phyloP scores from a whole-genome alignment of 2,113 vertebrate genomes.

The Poecilia latipinna region DNA sequence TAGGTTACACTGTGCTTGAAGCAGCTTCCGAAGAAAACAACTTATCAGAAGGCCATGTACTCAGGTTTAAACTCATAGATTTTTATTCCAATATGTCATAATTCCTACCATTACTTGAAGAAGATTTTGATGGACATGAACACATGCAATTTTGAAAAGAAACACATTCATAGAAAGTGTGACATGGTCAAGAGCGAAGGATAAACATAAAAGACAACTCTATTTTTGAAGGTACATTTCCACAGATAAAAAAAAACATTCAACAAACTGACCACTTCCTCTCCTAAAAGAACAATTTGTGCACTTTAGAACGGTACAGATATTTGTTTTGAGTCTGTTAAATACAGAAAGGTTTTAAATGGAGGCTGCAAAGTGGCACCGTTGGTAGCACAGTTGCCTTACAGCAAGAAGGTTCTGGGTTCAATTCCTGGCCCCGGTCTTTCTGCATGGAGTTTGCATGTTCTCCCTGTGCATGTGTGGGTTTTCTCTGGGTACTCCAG shows the following conservation, averaged over 20 bases:
- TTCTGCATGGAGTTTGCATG: no score
- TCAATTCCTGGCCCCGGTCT: no score
- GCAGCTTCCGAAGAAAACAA: conserved; percentile 30
- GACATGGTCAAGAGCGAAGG: neutral
- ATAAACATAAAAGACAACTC: neutral
- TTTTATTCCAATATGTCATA: conserved; percentile 1
- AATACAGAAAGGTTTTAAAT: neutral
- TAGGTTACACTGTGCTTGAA: conserved; percentile 28
- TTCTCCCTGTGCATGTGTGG: no score
- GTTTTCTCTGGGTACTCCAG: no score
- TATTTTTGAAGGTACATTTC: conserved; percentile 25
- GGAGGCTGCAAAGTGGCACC: no score
- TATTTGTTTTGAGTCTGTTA: neutral
- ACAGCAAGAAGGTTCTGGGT: no score
- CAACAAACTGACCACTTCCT: neutral
- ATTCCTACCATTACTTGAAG: neutral
- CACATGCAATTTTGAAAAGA: conserved; percentile 36
- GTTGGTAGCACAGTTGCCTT: no score
- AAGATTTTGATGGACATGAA: conserved; percentile 1
- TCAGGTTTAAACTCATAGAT: neutral
- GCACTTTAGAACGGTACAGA: no score
- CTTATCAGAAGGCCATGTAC: conserved; percentile 34
- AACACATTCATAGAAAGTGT: conserved; percentile 28
- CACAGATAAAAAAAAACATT: conserved; percentile 21
- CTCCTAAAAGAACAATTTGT: neutral